Conservation (phyloP, 2,888 invertebrate genomes). For the Empis stercorea region DNA sequence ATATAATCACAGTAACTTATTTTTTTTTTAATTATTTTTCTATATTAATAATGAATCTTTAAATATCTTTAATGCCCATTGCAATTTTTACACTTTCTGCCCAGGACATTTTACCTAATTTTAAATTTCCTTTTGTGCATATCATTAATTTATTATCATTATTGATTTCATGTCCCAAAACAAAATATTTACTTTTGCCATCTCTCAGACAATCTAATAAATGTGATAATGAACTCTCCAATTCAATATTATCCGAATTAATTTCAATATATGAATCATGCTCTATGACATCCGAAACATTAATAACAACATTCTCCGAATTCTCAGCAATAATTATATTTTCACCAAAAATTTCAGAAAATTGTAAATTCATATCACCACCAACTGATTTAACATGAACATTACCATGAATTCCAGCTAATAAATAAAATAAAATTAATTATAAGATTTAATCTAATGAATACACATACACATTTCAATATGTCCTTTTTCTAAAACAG, state of each 20-base stretch:
- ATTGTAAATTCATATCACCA: constrained; percentile 27
- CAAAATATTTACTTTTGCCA: constrained; percentile 20
- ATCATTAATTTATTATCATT: constrained; percentile 20
- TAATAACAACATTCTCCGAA: constrained; percentile 22
- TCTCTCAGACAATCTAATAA: constrained; percentile 21
- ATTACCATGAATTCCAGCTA: constrained; percentile 33
- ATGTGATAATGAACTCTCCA: constrained; percentile 23
- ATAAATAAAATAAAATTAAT: too few relatives aligned
- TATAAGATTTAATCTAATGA: neutral
- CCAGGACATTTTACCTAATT: constrained; percentile 33
- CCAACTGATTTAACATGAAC: constrained; percentile 25
- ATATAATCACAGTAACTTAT: neutral
- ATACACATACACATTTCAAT: constrained; percentile 27
- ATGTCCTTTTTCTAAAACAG: constrained; percentile 24
- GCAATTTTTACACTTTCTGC: constrained; percentile 23
- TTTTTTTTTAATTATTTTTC: neutral
- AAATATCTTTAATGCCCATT: constrained; percentile 1
- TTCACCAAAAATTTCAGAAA: constrained; percentile 29
- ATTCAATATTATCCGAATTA: constrained; percentile 19
- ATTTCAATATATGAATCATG: constrained; percentile 23
- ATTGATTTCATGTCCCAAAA: constrained; percentile 18
- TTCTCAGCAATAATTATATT: constrained; percentile 23
- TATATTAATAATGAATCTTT: neutral
- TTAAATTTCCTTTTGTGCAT: constrained; percentile 21
- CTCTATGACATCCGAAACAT: constrained; percentile 31